Base-by-base conservation (phyloP, 2,888 invertebrate genomes). In the Scaptomyza reducta region DNA sequence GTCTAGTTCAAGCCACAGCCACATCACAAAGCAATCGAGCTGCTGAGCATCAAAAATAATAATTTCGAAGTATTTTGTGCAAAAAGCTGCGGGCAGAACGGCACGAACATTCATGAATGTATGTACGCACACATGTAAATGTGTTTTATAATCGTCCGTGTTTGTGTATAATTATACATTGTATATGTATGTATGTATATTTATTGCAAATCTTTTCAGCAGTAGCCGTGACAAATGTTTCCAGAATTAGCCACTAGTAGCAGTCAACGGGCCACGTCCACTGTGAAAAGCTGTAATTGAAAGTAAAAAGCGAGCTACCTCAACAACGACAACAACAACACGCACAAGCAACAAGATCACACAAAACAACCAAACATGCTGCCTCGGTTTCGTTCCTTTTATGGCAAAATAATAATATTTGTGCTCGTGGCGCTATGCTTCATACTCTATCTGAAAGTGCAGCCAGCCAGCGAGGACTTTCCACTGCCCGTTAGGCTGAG, bases 361-460 rank as follows among this genome's bases (percentile, higher is more conserved):
- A 33, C 49, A 51, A 10, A 35, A 66, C 31, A 46, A 44, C 29
- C 59, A 61, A 88, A 86, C 74, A 91, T 91, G 91, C 80, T 91
- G 79, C 91, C 90, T 77, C 89, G 91, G 80, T 89, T 91, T 68
- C 91, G 91, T 79, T 91, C 91, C 76, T 89, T 91, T 64, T 91
- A 91, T 68, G 90, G 91, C 63, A 91, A 91, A 80, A 64, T 91
- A 44, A 89, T 91, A 45, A 87, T 91, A 61, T 90, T 91, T 62
- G 76, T 84, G 31, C 79, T 90, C 27, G 90, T 91, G 35, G 83
- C 87, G 45, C 74, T 90, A 54, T 90, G 90, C 73, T 90, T 91
- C 60, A 72, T 91, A 33, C 78, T 91, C 10, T 91, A 91, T 68
- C 84, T 90, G 51, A 91, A 90, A 80, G 90, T 91, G 33, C 89